These are phyloP conservation scores for Dysidea cf. avara DNA, from an alignment of 37 sponge, comb jelly and placozoan genomes.

Conservation along the genomic window DNA sequence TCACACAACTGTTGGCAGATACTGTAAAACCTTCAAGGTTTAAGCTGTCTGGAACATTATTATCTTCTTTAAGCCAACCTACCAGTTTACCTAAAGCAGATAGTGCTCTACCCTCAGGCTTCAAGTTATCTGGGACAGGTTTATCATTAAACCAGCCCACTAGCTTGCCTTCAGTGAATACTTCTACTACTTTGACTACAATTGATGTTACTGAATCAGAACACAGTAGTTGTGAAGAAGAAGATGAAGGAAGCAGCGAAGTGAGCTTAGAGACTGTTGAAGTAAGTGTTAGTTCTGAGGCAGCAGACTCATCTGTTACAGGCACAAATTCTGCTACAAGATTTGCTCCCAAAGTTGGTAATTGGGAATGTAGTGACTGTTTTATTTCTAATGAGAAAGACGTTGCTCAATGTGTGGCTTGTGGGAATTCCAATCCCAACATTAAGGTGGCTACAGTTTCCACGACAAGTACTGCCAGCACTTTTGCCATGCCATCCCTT, in stretches of 20 bases:
- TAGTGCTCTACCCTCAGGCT: too few species aligned
- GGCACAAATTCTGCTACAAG: neutral
- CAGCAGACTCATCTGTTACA: too few species aligned
- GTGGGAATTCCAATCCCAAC: conserved; percentile 25
- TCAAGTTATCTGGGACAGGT: neutral
- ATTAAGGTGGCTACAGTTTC: neutral
- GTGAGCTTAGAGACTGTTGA: neutral
- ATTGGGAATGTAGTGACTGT: conserved; percentile 43
- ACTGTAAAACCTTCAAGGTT: too few species aligned
- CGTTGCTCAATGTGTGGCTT: conserved; percentile 27
- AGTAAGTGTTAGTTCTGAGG: neutral
- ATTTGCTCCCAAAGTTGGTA: neutral
- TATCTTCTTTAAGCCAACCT: too few species aligned
- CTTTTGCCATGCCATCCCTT: too few species aligned
- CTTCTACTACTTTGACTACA: neutral
- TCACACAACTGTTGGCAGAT: too few species aligned
- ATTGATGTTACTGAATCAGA: neutral
- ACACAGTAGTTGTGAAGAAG: neutral
- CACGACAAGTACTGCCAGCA: neutral
- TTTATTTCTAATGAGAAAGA: conserved; percentile 19
- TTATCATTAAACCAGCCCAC: too few species aligned
- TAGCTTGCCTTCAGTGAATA: neutral
- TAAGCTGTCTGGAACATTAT: too few species aligned
- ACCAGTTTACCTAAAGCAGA: too few species aligned
- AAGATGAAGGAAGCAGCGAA: neutral